Conservation (phyloP, 2,113 vertebrate species). For the Solenodon paradoxus region DNA sequence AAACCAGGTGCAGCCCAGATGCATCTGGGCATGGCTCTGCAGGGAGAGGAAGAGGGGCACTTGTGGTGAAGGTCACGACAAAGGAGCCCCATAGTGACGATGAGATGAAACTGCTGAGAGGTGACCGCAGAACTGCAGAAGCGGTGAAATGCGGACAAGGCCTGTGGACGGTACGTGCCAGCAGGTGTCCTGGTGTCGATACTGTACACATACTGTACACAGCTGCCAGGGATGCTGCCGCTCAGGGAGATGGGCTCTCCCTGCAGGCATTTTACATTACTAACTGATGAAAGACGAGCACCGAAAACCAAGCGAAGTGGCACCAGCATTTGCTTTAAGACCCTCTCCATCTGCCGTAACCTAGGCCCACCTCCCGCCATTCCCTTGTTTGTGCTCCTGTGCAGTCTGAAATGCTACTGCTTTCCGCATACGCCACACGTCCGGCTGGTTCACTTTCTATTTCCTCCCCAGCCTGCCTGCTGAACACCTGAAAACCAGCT, state of each 20-base stretch:
- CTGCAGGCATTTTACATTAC: not conserved
- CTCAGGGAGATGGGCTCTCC: not conserved
- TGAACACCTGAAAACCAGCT: not conserved
- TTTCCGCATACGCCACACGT: not conserved
- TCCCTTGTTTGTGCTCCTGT: not conserved
- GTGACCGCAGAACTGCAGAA: no score
- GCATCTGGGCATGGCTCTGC: not conserved
- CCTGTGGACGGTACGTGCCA: not conserved
- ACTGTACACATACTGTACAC: not conserved
- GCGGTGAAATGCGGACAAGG: not conserved
- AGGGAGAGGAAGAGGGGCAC: not conserved
- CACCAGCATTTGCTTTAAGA: no score
- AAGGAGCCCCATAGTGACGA: not conserved
- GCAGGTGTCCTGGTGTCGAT: not conserved
- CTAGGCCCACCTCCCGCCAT: not conserved
- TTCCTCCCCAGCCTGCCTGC: not conserved
- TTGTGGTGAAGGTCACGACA: not conserved
- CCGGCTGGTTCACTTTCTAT: not conserved
- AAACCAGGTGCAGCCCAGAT: no score
- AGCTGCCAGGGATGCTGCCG: no score
- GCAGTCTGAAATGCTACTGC: not conserved
- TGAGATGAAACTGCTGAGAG: not conserved
- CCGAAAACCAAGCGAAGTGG: conserved; percentile 26
- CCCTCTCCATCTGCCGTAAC: not conserved
- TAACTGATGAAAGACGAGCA: conserved; percentile 10